Evolutionary conservation across 2,888 invertebrate species (phyloP).

Genomic region (Onchidella celtica): DNA sequence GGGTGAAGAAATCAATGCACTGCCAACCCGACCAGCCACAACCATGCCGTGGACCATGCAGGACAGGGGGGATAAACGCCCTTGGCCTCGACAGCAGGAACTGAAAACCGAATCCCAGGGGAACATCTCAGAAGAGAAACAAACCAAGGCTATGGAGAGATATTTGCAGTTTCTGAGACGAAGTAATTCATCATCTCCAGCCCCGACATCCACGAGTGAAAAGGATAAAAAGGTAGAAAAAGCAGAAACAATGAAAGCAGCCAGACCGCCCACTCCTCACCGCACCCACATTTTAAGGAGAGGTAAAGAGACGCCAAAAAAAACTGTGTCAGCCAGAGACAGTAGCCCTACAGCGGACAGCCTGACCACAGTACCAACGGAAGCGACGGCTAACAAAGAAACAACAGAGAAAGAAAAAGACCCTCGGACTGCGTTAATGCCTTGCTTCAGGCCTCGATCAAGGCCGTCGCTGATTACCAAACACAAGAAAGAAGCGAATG

Average conservation of each 20-base stretch:
- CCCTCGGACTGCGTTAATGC: neutral
- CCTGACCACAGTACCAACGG: neutral
- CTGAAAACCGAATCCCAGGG: neutral
- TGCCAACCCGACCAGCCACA: neutral
- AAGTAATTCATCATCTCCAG: neutral
- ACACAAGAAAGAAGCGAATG: neutral
- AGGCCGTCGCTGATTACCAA: neutral
- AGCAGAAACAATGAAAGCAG: neutral
- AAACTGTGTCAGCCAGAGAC: no score
- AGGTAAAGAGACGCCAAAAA: neutral
- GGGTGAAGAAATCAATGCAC: no score
- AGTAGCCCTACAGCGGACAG: neutral
- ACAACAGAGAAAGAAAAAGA: neutral
- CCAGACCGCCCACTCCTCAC: constrained; percentile 24
- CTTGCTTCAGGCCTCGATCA: neutral
- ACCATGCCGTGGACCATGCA: neutral
- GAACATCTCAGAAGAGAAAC: neutral
- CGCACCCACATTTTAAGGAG: neutral
- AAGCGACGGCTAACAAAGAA: neutral
- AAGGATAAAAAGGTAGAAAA: neutral
- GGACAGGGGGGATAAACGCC: neutral
- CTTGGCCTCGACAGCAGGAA: neutral
- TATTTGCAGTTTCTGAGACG: constrained; percentile 30
- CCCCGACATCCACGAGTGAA: no score
- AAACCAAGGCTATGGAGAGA: constrained; percentile 30